Evolutionary conservation across 2,113 vertebrate genomes (phyloP).

Genomic region (Ochotona princeps): DNA sequence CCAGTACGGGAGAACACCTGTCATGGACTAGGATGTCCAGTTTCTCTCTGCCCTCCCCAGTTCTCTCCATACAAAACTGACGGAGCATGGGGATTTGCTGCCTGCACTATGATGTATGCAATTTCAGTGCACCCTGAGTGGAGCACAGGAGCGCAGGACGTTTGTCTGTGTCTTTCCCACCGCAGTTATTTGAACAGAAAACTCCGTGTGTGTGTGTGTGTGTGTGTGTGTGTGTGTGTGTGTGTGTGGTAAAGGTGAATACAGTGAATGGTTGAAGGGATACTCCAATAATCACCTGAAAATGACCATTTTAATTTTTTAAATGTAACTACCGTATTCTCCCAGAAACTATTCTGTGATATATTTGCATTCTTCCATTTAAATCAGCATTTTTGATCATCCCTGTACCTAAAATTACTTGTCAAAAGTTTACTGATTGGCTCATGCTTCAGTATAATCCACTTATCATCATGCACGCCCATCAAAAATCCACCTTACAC

Average conservation of each 20-base stretch:
- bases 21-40: constrained; percentile 2
- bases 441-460: neutral
- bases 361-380: neutral
- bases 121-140: constrained; percentile 7
- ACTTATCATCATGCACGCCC: neutral
- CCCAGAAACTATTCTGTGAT: constrained; percentile 27
- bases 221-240: too few species aligned
- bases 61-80: constrained; percentile 65
- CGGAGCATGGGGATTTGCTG: constrained; percentile 73
- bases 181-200: neutral
- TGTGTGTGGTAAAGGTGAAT: neutral
- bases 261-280: constrained; percentile 61
- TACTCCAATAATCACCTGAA: constrained; percentile 53
- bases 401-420: constrained; percentile 24
- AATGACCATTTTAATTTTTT: constrained; percentile 57
- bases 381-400: constrained; percentile 41
- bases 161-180: constrained; percentile 38
- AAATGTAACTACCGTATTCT: constrained; percentile 53
- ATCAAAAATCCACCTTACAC: neutral
- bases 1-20: constrained; percentile 5
- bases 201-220: too few species aligned
- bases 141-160: constrained; percentile 45
- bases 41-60: constrained; percentile 76
- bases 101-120: constrained; percentile 66
- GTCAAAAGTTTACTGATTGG: neutral